These are phyloP conservation scores for Leptoteleia sp. DNA, from an alignment of 1,140 invertebrate genomes.

Conservation along the genomic window DNA sequence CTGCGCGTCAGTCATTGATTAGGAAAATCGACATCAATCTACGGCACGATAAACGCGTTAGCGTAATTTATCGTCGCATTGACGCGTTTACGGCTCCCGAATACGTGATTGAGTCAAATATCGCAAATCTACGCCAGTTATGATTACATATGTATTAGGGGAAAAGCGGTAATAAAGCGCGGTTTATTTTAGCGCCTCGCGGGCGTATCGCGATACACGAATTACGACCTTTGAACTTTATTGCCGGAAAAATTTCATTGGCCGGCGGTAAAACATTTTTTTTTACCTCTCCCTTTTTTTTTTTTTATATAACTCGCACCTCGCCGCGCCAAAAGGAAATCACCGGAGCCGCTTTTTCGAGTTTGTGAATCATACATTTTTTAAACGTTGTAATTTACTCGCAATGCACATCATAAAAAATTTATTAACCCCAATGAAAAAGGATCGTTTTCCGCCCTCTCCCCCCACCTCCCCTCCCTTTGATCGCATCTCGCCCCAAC, in stretches of 20 bases:
- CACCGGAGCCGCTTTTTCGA: conserved; percentile 37
- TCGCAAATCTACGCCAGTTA: conserved; percentile 60
- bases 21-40: conserved; percentile 64
- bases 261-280: conserved; percentile 40
- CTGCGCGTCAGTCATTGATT: conserved; percentile 53
- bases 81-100: conserved; percentile 50
- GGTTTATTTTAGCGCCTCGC: too few relatives aligned
- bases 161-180: too few relatives aligned
- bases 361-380: conserved; percentile 60
- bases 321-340: conserved; percentile 51
- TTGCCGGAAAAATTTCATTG: conserved; percentile 58
- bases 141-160: conserved; percentile 64
- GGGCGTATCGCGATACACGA: too few relatives aligned
- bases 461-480: neutral
- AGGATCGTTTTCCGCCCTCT: conserved; percentile 28
- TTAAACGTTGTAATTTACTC: conserved; percentile 62
- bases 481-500: too few relatives aligned
- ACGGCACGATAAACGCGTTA: conserved; percentile 56
- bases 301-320: conserved; percentile 47
- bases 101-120: conserved; percentile 62
- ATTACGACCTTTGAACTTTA: conserved; percentile 66
- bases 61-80: conserved; percentile 64
- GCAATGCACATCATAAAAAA: conserved; percentile 44
- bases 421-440: conserved; percentile 56
- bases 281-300: neutral